phyloP scores from a whole-genome alignment of 1,140 invertebrate species.

The Brachystomella parvula region DNA sequence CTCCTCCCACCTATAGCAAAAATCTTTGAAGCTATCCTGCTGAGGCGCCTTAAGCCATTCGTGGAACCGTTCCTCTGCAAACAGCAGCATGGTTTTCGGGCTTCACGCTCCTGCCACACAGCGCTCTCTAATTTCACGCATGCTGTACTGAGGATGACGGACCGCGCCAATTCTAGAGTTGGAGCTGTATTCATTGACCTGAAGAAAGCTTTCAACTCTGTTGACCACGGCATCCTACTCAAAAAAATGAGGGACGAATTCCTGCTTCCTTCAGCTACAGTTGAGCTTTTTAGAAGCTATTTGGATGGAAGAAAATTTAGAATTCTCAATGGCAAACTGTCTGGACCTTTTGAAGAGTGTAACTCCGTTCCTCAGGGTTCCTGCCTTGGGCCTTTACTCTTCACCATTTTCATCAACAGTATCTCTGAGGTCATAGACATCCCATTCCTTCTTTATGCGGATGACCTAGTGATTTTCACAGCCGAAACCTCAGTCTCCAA shows the following conservation, averaged over 20 bases:
- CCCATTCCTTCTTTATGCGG: too few relatives aligned
- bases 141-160: neutral
- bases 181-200: slow-evolving; percentile 13
- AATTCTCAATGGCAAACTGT: neutral
- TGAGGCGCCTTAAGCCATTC: neutral
- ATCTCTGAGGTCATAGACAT: too few relatives aligned
- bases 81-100: slow-evolving; percentile 11
- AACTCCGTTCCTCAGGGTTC: too few relatives aligned
- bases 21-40: neutral
- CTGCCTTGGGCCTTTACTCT: too few relatives aligned
- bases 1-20: neutral
- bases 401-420: too few relatives aligned
- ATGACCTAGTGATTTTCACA: too few relatives aligned
- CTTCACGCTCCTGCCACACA: neutral
- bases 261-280: neutral
- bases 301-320: neutral
- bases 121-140: neutral
- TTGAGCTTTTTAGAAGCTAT: neutral
- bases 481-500: too few relatives aligned
- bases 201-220: slow-evolving; percentile 10
- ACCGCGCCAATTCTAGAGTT: neutral
- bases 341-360: too few relatives aligned
- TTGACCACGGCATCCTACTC: neutral
- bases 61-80: neutral
- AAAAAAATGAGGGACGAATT: neutral